Percentiles rank a stretch among this genome's conserved stretches.
Conservation (phyloP, 2,113 vertebrate genomes). For the Triplophysa dalaica region DNA sequence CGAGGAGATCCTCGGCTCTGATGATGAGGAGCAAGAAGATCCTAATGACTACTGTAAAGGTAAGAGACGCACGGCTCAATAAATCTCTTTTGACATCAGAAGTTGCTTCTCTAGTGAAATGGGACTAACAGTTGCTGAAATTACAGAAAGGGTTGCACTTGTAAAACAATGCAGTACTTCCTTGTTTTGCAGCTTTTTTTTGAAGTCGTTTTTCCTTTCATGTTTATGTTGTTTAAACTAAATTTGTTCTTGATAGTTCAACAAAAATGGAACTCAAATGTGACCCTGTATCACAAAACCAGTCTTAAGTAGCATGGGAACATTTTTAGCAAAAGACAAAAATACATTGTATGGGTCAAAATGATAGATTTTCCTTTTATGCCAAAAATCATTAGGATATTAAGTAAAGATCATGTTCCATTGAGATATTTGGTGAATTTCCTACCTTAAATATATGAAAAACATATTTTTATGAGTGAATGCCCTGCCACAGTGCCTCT, state of each 20-base stretch:
- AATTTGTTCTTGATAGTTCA: not conserved
- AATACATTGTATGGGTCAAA: no score
- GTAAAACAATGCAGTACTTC: not conserved
- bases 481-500: no score
- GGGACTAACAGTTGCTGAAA: not conserved
- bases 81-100: not conserved
- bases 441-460: no score
- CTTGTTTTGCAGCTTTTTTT: not conserved
- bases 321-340: no score
- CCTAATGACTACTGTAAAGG: slow-evolving; percentile 99
- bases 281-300: no score
- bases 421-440: no score
- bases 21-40: slow-evolving; percentile 97
- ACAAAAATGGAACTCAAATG: not conserved
- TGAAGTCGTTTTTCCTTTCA: not conserved
- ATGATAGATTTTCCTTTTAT: no score
- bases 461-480: no score
- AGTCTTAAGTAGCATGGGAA: no score
- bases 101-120: not conserved
- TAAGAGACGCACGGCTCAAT: slow-evolving; percentile 45
- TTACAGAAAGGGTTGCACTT: not conserved
- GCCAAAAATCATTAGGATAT: no score
- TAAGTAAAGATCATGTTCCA: no score
- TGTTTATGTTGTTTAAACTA: not conserved
- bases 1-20: slow-evolving; percentile 97